These are phyloP conservation scores for Ceratotherium simum DNA, from an alignment of 2,113 vertebrate species.

Conservation along the genomic window DNA sequence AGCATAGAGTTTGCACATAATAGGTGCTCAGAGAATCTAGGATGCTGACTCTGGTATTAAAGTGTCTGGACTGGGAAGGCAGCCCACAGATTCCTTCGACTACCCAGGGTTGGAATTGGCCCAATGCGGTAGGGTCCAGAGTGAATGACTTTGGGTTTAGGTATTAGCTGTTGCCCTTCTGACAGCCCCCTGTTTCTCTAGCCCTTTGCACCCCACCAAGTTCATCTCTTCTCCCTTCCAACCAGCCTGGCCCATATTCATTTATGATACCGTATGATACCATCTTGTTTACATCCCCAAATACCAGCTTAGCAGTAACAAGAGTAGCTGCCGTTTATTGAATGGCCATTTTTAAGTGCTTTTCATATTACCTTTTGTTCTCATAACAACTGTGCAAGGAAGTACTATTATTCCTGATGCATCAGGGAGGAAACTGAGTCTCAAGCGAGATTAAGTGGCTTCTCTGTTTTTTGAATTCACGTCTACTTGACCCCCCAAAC, in stretches of 20 bases:
- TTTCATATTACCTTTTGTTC: neutral
- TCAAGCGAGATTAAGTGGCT: neutral
- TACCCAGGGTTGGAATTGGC: neutral
- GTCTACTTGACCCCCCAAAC: neutral
- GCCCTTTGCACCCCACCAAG: too few species aligned
- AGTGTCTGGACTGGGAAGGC: neutral
- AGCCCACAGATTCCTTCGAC: neutral
- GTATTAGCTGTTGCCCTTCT: neutral
- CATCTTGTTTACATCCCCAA: neutral
- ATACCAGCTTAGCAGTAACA: neutral
- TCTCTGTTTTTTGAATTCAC: neutral
- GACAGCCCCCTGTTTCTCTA: neutral
- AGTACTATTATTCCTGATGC: neutral
- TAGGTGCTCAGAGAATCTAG: neutral
- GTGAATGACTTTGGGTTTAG: neutral
- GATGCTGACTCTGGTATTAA: neutral
- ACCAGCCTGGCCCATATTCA: neutral
- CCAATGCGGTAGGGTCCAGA: fast-evolving
- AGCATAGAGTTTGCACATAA: neutral
- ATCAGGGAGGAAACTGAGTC: neutral
- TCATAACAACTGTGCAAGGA: too few species aligned
- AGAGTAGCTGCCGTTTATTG: neutral
- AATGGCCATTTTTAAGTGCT: neutral
- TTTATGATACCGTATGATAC: too few species aligned
- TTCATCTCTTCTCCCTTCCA: neutral